Evolutionary conservation across 2,888 invertebrate species (phyloP).

Genomic region (Tryphoninae sp.): DNA sequence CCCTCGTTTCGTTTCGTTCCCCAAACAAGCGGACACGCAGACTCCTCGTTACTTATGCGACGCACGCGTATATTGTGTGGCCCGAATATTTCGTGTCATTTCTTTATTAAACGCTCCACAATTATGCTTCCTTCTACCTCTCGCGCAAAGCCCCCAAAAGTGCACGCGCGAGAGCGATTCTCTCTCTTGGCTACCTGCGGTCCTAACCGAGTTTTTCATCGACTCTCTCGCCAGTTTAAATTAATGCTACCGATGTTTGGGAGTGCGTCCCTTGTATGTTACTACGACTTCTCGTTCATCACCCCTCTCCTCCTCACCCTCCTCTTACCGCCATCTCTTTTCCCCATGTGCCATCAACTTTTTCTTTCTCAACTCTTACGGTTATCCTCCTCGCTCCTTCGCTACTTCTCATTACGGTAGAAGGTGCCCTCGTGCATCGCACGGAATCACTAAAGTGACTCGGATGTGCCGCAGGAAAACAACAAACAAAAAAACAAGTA

Average conservation of each 20-base stretch:
- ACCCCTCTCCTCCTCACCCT: slow-evolving; percentile 3
- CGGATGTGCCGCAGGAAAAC: slow-evolving; percentile 4
- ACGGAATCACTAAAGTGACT: slow-evolving; percentile 43
- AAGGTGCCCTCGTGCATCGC: slow-evolving; percentile 1
- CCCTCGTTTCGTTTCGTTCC: slow-evolving; percentile 41
- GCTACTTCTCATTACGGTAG: slow-evolving; percentile 20
- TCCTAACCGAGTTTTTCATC: slow-evolving; percentile 62
- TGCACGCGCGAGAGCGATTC: slow-evolving; percentile 62
- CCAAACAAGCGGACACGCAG: slow-evolving; percentile 13
- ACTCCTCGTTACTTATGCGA: slow-evolving; percentile 61
- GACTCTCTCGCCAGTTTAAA: slow-evolving; percentile 58
- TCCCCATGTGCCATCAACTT: slow-evolving; percentile 25
- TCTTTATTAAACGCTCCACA: slow-evolving; percentile 75
- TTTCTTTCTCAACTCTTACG: slow-evolving; percentile 25
- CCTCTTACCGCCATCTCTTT: background rate
- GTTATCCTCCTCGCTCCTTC: slow-evolving; percentile 23
- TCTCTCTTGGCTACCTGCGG: slow-evolving; percentile 36
- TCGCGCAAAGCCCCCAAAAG: slow-evolving; percentile 26
- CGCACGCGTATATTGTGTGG: slow-evolving; percentile 68
- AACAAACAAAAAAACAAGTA: slow-evolving; percentile 23
- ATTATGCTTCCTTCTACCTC: slow-evolving; percentile 67
- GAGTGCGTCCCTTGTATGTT: slow-evolving; percentile 47
- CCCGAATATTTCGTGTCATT: slow-evolving; percentile 76
- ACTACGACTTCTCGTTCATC: slow-evolving; percentile 29
- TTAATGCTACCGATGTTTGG: slow-evolving; percentile 66